These are phyloP conservation scores for Nothocercus julius DNA, from an alignment of 2,113 vertebrate genomes.

Conservation along the genomic window DNA sequence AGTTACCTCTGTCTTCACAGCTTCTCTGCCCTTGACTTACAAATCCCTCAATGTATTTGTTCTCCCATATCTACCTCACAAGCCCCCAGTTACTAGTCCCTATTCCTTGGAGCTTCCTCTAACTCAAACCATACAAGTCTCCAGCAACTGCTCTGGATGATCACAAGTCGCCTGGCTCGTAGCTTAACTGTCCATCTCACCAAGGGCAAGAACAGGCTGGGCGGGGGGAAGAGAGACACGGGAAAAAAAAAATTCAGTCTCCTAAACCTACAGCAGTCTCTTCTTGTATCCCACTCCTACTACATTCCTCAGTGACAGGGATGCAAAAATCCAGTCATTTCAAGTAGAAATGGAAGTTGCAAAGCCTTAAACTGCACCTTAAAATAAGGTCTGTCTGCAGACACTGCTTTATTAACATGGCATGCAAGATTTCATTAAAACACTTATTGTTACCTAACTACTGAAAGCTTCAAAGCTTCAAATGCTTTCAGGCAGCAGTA, in stretches of 20 bases:
- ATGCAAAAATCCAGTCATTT: background rate
- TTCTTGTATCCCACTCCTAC: background rate
- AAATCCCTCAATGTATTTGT: too few species aligned
- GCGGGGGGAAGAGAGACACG: rapidly evolving
- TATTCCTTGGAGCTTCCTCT: too few species aligned
- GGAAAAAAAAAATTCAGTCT: background rate
- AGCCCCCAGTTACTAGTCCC: background rate
- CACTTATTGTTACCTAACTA: rapidly evolving
- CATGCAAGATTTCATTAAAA: background rate
- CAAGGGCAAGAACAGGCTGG: rapidly evolving
- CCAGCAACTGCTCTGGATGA: background rate
- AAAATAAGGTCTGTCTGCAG: background rate
- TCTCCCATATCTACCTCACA: background rate
- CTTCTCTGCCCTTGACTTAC: background rate
- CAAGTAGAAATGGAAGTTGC: rapidly evolving
- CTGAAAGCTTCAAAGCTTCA: rapidly evolving
- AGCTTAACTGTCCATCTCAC: background rate
- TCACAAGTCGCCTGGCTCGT: background rate
- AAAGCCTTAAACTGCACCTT: rapidly evolving
- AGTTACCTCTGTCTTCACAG: rapidly evolving
- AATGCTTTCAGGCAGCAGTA: rapidly evolving
- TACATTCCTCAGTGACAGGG: background rate
- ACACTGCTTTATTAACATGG: rapidly evolving
- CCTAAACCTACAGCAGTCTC: background rate
- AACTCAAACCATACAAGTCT: background rate